Percentiles rank a stretch among this genome's conserved stretches.
Evolutionary conservation across 2,888 invertebrate genomes (phyloP).

Genomic region (Taphrorychus bicolor): DNA sequence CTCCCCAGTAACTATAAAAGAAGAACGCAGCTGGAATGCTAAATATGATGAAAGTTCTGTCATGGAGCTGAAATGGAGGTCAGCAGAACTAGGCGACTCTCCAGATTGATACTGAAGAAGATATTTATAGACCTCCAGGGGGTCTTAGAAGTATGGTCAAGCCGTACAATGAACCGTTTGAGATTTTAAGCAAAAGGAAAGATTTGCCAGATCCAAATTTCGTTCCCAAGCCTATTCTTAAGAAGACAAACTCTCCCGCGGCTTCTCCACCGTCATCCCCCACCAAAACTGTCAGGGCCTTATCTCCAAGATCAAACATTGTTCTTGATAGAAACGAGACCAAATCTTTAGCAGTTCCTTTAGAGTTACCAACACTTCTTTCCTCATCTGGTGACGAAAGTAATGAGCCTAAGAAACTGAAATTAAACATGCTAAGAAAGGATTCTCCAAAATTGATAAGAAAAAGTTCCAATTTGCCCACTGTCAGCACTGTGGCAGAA

Average conservation of each 20-base stretch:
- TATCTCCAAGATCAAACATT: conserved; percentile 40
- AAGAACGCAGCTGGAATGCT: conserved; percentile 61
- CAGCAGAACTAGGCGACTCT: conserved; percentile 17
- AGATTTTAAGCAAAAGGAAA: conserved; percentile 66
- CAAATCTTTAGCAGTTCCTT: conserved; percentile 39
- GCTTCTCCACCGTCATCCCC: conserved; percentile 37
- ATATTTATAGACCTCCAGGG: conserved; percentile 73
- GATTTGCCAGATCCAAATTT: conserved; percentile 75
- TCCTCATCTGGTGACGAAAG: conserved; percentile 35
- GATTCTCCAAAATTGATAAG: conserved; percentile 5
- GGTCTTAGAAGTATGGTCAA: conserved; percentile 56
- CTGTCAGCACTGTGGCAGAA: conserved; percentile 49
- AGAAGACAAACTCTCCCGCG: conserved; percentile 57
- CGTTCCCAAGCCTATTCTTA: conserved; percentile 81
- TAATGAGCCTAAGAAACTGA: conserved; percentile 17
- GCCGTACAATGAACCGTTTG: conserved; percentile 64
- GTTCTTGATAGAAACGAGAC: conserved; percentile 40
- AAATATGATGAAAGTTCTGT: conserved; percentile 56
- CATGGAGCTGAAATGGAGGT: conserved; percentile 49
- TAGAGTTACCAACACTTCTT: conserved; percentile 28
- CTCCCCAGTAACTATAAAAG: conserved; percentile 51
- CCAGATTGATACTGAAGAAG: conserved; percentile 62
- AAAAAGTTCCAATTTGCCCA: conserved; percentile 29
- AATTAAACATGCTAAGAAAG: no score
- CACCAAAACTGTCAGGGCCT: conserved; percentile 37